Evolutionary conservation across 2,797 vertebrate genomes (phyloP).

Genomic region (Crax fasciolata): DNA sequence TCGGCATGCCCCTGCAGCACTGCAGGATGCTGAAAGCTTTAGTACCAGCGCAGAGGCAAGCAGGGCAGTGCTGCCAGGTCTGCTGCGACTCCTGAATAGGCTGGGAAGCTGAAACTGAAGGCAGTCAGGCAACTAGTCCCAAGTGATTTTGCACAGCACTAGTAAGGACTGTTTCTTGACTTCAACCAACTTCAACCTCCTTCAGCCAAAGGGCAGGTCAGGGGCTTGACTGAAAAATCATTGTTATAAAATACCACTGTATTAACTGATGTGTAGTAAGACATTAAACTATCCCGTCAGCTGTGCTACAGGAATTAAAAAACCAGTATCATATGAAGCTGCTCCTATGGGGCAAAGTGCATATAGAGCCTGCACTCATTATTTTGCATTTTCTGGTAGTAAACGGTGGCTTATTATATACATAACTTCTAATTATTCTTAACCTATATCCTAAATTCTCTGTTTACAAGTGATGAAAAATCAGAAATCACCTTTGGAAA

Average conservation of each 20-base stretch:
- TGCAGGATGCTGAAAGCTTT: not conserved
- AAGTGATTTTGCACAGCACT: accelerated
- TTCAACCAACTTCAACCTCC: not conserved
- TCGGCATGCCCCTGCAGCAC: accelerated
- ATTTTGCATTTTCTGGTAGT: not conserved
- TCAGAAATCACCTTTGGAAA: not conserved
- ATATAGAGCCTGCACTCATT: not conserved
- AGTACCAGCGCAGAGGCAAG: not conserved
- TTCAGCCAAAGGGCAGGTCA: not conserved
- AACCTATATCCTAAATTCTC: not conserved
- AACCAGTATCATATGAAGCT: not conserved
- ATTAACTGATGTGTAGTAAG: not conserved
- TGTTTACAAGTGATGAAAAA: not conserved
- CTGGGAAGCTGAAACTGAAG: not conserved
- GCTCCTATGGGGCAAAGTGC: not conserved
- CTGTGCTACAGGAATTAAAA: not conserved
- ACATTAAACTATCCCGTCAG: not conserved
- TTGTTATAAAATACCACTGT: not conserved
- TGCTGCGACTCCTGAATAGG: not conserved
- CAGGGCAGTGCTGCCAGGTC: accelerated
- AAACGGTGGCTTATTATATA: not conserved
- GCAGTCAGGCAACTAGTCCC: not conserved
- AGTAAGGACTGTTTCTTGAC: not conserved
- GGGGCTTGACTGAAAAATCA: not conserved
- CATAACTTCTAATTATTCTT: not conserved